A percentile compares a stretch with the other conserved stretches of the same genome.
phyloP scores from a whole-genome alignment of 2,113 vertebrate species.

The Cettia cetti region DNA sequence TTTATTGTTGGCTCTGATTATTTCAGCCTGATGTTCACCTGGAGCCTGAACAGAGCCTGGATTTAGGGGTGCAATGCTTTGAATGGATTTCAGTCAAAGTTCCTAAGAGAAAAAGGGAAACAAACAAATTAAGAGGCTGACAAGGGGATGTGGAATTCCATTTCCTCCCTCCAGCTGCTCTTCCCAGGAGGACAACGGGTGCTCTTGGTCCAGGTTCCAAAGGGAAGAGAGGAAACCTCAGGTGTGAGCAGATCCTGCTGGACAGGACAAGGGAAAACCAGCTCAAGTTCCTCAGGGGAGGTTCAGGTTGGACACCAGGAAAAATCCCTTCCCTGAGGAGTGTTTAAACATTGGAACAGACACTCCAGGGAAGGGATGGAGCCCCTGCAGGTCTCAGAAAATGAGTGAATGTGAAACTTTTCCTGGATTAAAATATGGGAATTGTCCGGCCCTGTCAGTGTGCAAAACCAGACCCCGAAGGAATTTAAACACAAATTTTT shows the following conservation, averaged over 20 bases:
- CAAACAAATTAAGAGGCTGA: not conserved
- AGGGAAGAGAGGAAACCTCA: not conserved
- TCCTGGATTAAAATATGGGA: not conserved
- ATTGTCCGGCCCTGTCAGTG: not conserved
- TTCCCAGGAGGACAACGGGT: rapidly evolving
- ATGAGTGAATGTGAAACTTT: not conserved
- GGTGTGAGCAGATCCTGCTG: not conserved
- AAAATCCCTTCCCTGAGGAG: not conserved
- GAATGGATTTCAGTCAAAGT: not conserved
- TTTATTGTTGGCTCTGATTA: not conserved
- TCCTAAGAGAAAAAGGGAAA: not conserved
- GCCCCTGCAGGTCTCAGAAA: not conserved
- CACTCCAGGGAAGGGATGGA: not conserved
- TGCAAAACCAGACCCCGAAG: not conserved
- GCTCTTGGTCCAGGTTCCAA: not conserved
- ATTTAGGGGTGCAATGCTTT: not conserved
- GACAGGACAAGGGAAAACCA: not conserved
- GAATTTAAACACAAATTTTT: not conserved
- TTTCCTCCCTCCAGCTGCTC: not conserved
- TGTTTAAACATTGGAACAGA: not conserved
- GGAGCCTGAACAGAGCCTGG: not conserved
- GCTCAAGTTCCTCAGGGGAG: not conserved
- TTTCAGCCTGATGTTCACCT: not conserved
- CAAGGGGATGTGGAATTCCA: not conserved
- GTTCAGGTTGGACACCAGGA: not conserved